Conservation (phyloP, 1,140 invertebrate genomes). For the Orius insidiosus region DNA sequence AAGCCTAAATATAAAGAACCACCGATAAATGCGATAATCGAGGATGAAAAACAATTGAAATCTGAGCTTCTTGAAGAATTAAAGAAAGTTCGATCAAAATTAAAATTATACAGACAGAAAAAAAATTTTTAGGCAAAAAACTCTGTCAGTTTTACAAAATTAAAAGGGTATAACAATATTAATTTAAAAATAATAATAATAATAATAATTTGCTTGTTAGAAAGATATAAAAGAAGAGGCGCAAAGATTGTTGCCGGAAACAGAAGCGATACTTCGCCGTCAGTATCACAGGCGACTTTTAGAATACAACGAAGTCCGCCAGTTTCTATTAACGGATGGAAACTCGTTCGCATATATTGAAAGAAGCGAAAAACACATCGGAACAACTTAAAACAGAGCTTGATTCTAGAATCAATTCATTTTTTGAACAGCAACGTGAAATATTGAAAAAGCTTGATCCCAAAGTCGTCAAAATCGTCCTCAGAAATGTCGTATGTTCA, state of each 20-base stretch:
- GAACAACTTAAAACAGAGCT: neutral
- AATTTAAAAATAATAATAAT: neutral
- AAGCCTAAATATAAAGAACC: too few species aligned
- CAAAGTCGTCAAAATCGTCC: neutral
- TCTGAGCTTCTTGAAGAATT: neutral
- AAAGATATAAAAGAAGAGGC: neutral
- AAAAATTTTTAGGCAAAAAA: conserved; percentile 1
- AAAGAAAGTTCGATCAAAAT: neutral
- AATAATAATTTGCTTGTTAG: neutral
- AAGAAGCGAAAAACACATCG: neutral
- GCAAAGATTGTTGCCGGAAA: neutral
- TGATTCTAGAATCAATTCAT: neutral
- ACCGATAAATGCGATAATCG: too few species aligned
- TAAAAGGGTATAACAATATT: neutral
- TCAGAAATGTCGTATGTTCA: neutral
- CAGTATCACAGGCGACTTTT: neutral
- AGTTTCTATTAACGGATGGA: neutral
- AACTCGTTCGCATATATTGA: too few species aligned
- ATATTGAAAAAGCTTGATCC: neutral
- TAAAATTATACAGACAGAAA: neutral
- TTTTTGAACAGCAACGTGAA: neutral
- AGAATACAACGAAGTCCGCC: neutral
- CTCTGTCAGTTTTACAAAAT: neutral
- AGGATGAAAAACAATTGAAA: neutral
- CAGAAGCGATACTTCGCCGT: too few species aligned